A percentile compares a stretch with the other conserved stretches of the same genome.
These are phyloP conservation scores for Rhizoglyphus robini DNA, from an alignment of 1,140 invertebrate species.

Conservation along the genomic window DNA sequence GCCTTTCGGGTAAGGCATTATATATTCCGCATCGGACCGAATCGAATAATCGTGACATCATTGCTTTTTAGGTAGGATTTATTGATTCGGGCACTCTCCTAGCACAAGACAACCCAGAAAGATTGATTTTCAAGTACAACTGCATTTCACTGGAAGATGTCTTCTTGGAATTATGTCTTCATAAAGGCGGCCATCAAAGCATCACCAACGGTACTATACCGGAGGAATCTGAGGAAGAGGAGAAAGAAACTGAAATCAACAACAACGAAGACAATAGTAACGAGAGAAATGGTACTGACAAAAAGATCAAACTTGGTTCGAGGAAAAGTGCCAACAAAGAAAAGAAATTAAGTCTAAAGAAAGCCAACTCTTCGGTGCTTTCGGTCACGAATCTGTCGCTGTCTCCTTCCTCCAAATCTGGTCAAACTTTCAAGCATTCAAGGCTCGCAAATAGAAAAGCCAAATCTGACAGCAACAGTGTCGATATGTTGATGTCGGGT, in stretches of 20 bases:
- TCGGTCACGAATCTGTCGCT: too few species aligned
- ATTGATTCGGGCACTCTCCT: constrained; percentile 33
- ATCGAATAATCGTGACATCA: not conserved
- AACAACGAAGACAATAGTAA: not conserved
- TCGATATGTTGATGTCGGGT: too few species aligned
- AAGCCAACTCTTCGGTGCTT: too few species aligned
- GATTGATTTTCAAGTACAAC: constrained; percentile 62
- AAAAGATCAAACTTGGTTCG: not conserved
- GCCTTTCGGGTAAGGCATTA: constrained; percentile 44
- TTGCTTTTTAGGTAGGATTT: not conserved
- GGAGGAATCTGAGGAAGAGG: not conserved
- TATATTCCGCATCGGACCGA: too few species aligned
- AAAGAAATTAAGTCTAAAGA: too few species aligned
- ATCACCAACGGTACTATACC: not conserved
- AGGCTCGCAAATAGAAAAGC: too few species aligned
- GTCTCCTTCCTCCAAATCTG: too few species aligned
- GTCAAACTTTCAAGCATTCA: too few species aligned
- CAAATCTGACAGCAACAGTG: too few species aligned
- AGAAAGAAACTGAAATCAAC: not conserved
- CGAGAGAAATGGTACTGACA: not conserved
- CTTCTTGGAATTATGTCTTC: constrained; percentile 59
- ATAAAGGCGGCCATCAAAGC: constrained; percentile 36
- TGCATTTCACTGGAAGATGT: constrained; percentile 77
- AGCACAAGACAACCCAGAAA: constrained; percentile 76
- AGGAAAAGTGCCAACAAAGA: not conserved